These are phyloP conservation scores for Dasypogon diadema DNA, from an alignment of 2,888 invertebrate species.

Conservation along the genomic window DNA sequence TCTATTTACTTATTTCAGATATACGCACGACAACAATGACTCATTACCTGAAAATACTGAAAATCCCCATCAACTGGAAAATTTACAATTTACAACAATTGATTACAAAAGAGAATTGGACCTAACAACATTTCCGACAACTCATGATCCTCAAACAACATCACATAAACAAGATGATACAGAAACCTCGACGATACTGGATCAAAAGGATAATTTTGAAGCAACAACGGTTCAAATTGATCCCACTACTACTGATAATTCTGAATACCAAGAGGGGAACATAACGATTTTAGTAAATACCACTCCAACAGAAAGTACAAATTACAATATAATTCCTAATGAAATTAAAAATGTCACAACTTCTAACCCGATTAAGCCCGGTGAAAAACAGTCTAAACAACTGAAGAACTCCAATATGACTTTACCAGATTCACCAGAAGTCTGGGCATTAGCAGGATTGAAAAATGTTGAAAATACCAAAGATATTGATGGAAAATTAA, in stretches of 20 bases:
- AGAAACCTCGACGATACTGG: background rate
- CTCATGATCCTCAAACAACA: background rate
- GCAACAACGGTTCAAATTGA: background rate
- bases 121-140: background rate
- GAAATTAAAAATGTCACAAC: slow-evolving; percentile 53
- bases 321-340: slow-evolving; percentile 53
- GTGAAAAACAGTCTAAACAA: slow-evolving; percentile 18
- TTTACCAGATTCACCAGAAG: slow-evolving; percentile 64
- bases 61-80: background rate
- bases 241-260: background rate
- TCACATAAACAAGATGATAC: background rate
- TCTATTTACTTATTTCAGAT: background rate
- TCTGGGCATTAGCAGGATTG: slow-evolving; percentile 65
- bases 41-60: background rate
- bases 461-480: slow-evolving; percentile 60
- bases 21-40: background rate
- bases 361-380: background rate
- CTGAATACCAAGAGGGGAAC: background rate
- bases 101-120: background rate
- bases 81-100: background rate
- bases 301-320: slow-evolving; percentile 21
- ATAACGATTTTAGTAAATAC: background rate
- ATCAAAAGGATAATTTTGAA: slow-evolving; percentile 9
- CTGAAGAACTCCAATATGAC: slow-evolving; percentile 58
- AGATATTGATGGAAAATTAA: slow-evolving; percentile 53